A percentile compares a stretch with the other conserved stretches of the same genome.
phyloP scores from a whole-genome alignment of 2,888 invertebrate species.

The Aphidoletes aphidimyza region DNA sequence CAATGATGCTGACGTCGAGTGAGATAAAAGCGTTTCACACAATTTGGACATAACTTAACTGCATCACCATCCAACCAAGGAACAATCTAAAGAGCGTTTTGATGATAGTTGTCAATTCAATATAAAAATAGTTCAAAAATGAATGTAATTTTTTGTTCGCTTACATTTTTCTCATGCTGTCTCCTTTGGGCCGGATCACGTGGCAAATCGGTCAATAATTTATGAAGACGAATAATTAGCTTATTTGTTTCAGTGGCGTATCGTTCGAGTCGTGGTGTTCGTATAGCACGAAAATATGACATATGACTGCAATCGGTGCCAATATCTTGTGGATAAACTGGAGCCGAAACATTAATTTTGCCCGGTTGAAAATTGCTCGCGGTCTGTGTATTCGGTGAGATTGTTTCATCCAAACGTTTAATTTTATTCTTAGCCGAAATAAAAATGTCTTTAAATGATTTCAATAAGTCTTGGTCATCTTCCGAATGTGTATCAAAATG shows the following conservation, averaged over 20 bases:
- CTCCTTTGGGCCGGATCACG: conserved; percentile 77
- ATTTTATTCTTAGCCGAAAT: conserved; percentile 93
- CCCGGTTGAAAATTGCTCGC: conserved; percentile 63
- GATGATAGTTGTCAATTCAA: too few relatives aligned
- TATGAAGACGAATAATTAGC: conserved; percentile 90
- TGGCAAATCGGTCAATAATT: conserved; percentile 85
- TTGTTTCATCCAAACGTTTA: conserved; percentile 77
- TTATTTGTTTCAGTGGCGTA: conserved; percentile 96
- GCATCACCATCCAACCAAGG: conserved; percentile 94
- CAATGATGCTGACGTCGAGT: conserved; percentile 96
- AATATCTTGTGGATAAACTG: conserved; percentile 65
- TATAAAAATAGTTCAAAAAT: not conserved
- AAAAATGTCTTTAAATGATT: conserved; percentile 83
- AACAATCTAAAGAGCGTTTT: conserved; percentile 74
- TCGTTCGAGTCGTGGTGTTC: conserved; percentile 81
- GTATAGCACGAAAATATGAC: conserved; percentile 74
- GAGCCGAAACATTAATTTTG: conserved; percentile 59
- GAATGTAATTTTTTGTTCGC: not conserved
- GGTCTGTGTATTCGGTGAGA: conserved; percentile 70
- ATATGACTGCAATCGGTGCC: conserved; percentile 71
- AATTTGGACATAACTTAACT: conserved; percentile 90
- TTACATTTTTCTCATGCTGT: conserved; percentile 75
- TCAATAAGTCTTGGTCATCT: conserved; percentile 80
- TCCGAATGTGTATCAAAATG: conserved; percentile 94
- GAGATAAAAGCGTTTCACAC: conserved; percentile 88